Evolutionary conservation across 1,140 invertebrate species (phyloP).

Genomic region (Solenopsis fugax): DNA sequence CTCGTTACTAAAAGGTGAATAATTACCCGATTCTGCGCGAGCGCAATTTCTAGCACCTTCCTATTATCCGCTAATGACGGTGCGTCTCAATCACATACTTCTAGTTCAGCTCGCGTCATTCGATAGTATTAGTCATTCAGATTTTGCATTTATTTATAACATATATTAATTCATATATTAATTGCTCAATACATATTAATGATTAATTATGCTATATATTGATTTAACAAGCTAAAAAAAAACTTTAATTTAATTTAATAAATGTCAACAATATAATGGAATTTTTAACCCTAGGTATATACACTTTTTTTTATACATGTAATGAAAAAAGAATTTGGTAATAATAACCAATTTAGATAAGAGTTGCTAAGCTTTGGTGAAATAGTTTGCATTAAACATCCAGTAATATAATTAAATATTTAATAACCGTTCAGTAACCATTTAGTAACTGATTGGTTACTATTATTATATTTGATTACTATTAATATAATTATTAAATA

Average conservation of each 20-base stretch:
- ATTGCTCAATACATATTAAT: neutral
- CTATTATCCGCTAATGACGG: constrained; percentile 51
- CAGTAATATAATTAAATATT: too few species aligned
- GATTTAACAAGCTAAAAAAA: neutral
- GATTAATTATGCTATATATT: neutral
- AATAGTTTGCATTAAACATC: too few species aligned
- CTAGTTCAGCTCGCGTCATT: constrained; percentile 16
- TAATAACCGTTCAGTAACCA: too few species aligned
- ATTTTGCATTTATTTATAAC: neutral
- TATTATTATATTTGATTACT: too few species aligned
- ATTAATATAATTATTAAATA: too few species aligned
- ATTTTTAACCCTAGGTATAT: neutral
- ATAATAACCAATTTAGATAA: too few species aligned
- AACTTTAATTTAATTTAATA: neutral
- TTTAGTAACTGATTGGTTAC: too few species aligned
- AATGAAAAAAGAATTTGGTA: too few species aligned
- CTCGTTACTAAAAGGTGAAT: constrained; percentile 61
- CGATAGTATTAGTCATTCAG: constrained; percentile 10
- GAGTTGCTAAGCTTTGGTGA: too few species aligned
- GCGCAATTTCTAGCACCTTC: constrained; percentile 41
- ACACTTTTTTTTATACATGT: too few species aligned
- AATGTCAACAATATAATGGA: neutral
- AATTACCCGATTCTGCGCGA: constrained; percentile 49
- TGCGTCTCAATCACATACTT: constrained; percentile 45
- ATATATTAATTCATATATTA: neutral